phyloP scores from a whole-genome alignment of 1,140 invertebrate species.

The Meloidogyne chitwoodi region DNA sequence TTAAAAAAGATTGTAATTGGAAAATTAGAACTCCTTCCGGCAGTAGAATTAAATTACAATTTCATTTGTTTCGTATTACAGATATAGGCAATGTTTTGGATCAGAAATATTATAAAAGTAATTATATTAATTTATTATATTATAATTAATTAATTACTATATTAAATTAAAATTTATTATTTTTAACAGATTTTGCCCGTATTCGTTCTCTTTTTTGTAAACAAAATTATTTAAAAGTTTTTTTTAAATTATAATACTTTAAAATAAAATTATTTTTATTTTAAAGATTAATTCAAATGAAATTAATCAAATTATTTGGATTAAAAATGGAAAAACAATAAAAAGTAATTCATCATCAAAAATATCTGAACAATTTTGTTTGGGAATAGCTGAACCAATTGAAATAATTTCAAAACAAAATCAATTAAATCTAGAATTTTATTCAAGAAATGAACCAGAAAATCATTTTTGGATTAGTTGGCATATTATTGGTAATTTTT shows the following conservation, averaged over 20 bases:
- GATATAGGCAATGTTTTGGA: background rate
- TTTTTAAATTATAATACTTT: background rate
- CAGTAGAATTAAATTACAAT: slow-evolving; percentile 37
- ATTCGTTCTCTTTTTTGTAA: background rate
- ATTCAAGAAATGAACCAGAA: slow-evolving; percentile 33
- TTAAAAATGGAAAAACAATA: slow-evolving; percentile 6
- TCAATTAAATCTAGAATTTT: slow-evolving; percentile 35
- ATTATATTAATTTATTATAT: too few species aligned
- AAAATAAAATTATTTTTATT: background rate
- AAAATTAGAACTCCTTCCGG: slow-evolving; percentile 47
- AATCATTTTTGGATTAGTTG: slow-evolving; percentile 57
- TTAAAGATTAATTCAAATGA: slow-evolving; percentile 27
- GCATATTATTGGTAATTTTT: slow-evolving; percentile 40
- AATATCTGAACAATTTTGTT: slow-evolving; percentile 25
- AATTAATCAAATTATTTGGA: slow-evolving; percentile 12
- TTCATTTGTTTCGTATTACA: slow-evolving; percentile 48
- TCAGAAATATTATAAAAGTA: too few species aligned
- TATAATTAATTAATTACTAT: too few species aligned
- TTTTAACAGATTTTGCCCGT: background rate
- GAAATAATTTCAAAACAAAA: slow-evolving; percentile 35
- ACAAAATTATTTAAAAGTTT: background rate
- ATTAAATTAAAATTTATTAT: background rate
- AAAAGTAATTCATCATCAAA: background rate
- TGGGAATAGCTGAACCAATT: slow-evolving; percentile 26
- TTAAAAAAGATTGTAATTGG: slow-evolving; percentile 38